Percentiles rank a stretch among this genome's conserved stretches.
Conservation (phyloP, 2,888 invertebrate genomes). For the Tipula helvola region DNA sequence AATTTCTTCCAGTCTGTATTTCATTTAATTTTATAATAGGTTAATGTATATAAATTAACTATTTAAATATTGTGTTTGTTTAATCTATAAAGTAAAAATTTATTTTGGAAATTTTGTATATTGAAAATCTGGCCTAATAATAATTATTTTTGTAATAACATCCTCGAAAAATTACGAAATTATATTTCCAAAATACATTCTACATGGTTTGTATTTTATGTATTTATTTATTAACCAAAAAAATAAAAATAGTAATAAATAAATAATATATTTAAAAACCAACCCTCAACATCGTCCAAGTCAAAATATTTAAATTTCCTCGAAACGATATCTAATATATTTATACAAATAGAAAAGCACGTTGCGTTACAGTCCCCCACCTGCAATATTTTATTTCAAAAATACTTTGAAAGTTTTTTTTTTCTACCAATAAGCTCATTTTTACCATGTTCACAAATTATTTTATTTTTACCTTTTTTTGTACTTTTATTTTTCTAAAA, state of each 20-base stretch:
- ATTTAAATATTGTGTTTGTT: neutral
- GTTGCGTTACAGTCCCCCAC: neutral
- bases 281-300: neutral
- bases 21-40: neutral
- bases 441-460: neutral
- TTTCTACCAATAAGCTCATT: neutral
- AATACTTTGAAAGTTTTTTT: neutral
- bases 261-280: neutral
- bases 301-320: neutral
- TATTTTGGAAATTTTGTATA: neutral
- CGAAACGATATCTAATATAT: neutral
- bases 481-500: neutral
- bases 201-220: neutral
- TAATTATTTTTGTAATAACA: neutral
- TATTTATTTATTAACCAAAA: neutral
- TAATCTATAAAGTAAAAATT: neutral
- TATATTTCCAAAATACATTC: neutral
- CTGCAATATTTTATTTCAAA: neutral
- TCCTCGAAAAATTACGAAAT: neutral
- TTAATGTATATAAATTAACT: neutral
- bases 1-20: neutral
- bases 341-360: neutral
- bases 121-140: neutral
- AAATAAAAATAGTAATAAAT: neutral
- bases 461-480: neutral